These are phyloP conservation scores for Sphyrna mokarran DNA, from an alignment of 2,113 vertebrate genomes.

Conservation along the genomic window DNA sequence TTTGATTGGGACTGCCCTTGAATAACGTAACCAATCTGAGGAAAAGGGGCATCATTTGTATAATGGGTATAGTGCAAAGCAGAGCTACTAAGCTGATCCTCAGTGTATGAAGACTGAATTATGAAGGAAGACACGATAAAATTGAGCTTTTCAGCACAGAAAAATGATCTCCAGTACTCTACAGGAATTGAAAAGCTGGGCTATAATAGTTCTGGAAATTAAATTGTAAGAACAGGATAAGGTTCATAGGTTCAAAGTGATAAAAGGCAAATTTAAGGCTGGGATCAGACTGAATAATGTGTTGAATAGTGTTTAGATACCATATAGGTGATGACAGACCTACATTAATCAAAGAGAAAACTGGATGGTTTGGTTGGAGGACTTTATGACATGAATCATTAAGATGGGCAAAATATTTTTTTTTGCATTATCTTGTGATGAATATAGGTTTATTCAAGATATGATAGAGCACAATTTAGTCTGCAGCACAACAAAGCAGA, in stretches of 20 bases:
- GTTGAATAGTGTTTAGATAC: not conserved
- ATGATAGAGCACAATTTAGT: not conserved
- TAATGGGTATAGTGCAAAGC: not conserved
- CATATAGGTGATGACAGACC: not conserved
- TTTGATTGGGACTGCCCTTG: not conserved
- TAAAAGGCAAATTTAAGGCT: not conserved
- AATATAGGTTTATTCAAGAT: not conserved
- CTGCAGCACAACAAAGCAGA: not conserved
- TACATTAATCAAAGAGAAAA: not conserved
- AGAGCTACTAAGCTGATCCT: not conserved
- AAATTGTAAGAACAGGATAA: not conserved
- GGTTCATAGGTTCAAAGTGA: not conserved
- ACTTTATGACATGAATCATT: not conserved
- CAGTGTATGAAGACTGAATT: not conserved
- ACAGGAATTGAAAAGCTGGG: not conserved
- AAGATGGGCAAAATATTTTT: not conserved
- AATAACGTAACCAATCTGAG: not conserved
- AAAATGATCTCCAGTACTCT: not conserved
- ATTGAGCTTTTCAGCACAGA: not conserved
- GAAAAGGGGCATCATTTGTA: not conserved
- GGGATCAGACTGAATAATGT: not conserved
- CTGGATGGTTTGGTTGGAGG: not conserved
- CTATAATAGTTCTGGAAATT: not conserved
- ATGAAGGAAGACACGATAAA: not conserved
- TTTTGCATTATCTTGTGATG: not conserved